phyloP scores from a whole-genome alignment of 2,113 vertebrate genomes.

The Erythrolamprus reginae region DNA sequence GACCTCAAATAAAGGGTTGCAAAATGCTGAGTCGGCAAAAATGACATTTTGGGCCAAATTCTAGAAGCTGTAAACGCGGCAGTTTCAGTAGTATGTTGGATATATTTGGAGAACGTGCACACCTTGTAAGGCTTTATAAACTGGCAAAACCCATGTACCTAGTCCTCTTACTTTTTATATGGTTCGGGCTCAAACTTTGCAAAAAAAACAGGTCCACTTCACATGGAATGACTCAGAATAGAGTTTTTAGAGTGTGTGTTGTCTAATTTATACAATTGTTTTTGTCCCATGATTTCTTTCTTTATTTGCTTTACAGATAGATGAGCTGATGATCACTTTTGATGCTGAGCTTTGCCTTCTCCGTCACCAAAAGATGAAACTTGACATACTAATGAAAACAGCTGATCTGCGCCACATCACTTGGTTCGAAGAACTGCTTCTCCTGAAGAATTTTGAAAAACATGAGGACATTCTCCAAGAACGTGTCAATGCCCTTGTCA shows the following conservation, averaged over 20 bases:
- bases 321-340: slow-evolving; percentile 68
- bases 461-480: slow-evolving; percentile 78
- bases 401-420: slow-evolving; percentile 78
- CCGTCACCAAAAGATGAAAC: slow-evolving; percentile 74
- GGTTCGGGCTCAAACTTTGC: too few species aligned
- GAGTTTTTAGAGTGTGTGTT: neutral
- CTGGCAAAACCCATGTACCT: too few species aligned
- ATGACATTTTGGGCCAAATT: too few species aligned
- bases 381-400: slow-evolving; percentile 80
- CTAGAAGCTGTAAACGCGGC: too few species aligned
- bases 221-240: too few species aligned
- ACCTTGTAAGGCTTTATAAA: too few species aligned
- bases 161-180: too few species aligned
- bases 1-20: too few species aligned
- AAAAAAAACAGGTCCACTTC: too few species aligned
- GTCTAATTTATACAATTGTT: neutral
- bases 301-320: slow-evolving; percentile 69
- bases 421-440: slow-evolving; percentile 81
- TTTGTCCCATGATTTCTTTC: neutral
- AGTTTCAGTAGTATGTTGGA: too few species aligned
- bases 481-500: slow-evolving; percentile 59
- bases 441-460: slow-evolving; percentile 81
- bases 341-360: slow-evolving; percentile 80
- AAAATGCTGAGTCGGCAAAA: too few species aligned
- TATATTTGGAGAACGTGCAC: too few species aligned